phyloP scores from a whole-genome alignment of 2,113 vertebrate species.

The Salvelinus sp. region DNA sequence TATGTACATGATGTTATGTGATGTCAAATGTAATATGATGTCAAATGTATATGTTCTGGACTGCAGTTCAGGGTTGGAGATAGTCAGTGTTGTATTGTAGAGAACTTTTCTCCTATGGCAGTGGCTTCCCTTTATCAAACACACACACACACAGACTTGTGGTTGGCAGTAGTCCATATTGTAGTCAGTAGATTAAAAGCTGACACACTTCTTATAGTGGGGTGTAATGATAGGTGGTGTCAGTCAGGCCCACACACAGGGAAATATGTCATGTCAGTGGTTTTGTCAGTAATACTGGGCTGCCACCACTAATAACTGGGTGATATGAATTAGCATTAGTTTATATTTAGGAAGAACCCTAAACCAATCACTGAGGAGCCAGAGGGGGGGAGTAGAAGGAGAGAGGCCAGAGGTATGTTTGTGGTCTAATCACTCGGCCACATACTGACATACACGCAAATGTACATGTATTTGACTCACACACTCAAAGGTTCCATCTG shows the following conservation, averaged over 20 bases:
- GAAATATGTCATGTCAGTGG: slow-evolving; percentile 59
- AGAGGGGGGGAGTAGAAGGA: too few species aligned
- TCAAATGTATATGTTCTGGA: too few species aligned
- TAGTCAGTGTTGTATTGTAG: not conserved
- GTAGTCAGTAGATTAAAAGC: too few species aligned
- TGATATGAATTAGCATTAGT: slow-evolving; percentile 67
- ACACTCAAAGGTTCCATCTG: not conserved
- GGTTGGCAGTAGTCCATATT: too few species aligned
- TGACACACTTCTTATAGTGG: too few species aligned
- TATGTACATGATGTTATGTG: too few species aligned
- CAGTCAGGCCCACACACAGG: slow-evolving; percentile 36
- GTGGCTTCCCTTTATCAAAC: slow-evolving; percentile 20
- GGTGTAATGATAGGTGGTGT: slow-evolving; percentile 62
- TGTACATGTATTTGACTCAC: not conserved
- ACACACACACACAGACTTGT: too few species aligned
- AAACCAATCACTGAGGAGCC: slow-evolving; percentile 30
- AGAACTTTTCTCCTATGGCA: slow-evolving; percentile 22
- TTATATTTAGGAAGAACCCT: slow-evolving; percentile 63
- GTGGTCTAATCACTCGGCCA: too few species aligned
- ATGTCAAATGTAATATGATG: too few species aligned
- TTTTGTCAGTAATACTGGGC: slow-evolving; percentile 66
- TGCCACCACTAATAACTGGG: slow-evolving; percentile 69
- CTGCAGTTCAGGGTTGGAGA: too few species aligned
- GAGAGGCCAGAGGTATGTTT: too few species aligned
- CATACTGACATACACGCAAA: not conserved